Evolutionary conservation across 2,888 invertebrate species (phyloP).

Genomic region (Drosophila histrio): DNA sequence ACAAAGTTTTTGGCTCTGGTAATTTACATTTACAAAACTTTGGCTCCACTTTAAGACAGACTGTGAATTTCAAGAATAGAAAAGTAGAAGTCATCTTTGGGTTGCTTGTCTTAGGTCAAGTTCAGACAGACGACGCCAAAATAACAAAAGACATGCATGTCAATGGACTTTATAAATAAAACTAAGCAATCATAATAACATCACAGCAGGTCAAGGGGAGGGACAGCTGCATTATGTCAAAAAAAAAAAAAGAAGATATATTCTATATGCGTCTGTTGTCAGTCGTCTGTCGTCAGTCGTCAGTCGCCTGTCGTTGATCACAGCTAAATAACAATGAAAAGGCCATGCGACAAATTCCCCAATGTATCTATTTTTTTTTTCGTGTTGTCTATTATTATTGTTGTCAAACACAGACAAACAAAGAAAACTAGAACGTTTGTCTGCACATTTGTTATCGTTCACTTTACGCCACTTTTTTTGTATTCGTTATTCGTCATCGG

Average conservation of each 20-base stretch:
- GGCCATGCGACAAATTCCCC: slow-evolving; percentile 41
- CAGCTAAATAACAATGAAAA: slow-evolving; percentile 42
- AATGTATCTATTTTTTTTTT: slow-evolving; percentile 17
- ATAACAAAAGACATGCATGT: slow-evolving; percentile 24
- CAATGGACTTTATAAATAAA: slow-evolving; percentile 23
- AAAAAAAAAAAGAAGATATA: neutral
- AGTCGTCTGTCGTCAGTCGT: slow-evolving; percentile 16
- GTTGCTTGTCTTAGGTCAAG: slow-evolving; percentile 30
- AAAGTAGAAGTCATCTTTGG: neutral
- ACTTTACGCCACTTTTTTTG: neutral
- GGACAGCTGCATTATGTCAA: slow-evolving; percentile 4
- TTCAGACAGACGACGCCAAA: slow-evolving; percentile 9
- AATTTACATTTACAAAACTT: slow-evolving; percentile 32
- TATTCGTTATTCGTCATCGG: slow-evolving; percentile 10
- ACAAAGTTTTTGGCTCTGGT: neutral
- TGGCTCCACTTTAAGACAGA: slow-evolving; percentile 1
- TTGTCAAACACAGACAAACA: slow-evolving; percentile 30
- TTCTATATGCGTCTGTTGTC: slow-evolving; percentile 5
- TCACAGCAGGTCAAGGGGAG: neutral
- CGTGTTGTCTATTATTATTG: slow-evolving; percentile 21
- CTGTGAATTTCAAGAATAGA: neutral
- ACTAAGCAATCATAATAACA: slow-evolving; percentile 13
- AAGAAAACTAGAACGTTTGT: slow-evolving; percentile 24
- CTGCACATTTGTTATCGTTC: slow-evolving; percentile 28
- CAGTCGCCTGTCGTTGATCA: slow-evolving; percentile 29